Conservation (phyloP, 1,140 invertebrate species). For the Popillia japonica region DNA sequence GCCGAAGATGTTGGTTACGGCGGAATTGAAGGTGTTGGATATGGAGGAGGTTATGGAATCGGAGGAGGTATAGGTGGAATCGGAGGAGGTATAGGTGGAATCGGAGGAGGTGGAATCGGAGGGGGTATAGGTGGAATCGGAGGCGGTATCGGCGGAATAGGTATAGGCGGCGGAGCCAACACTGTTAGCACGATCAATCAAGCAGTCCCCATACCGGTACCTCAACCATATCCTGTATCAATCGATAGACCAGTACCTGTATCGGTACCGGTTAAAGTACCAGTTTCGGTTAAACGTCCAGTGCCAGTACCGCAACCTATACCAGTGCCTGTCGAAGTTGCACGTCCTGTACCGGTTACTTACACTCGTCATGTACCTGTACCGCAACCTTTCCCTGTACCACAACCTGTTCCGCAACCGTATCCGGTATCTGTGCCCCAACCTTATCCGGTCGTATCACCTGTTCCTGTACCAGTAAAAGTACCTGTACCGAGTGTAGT, state of each 20-base stretch:
- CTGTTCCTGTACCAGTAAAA: slow-evolving; percentile 48
- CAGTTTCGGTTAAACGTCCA: slow-evolving; percentile 53
- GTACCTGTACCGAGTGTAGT: slow-evolving; percentile 44
- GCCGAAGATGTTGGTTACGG: slow-evolving; percentile 43
- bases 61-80: slow-evolving; percentile 33
- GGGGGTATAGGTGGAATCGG: slow-evolving; percentile 42
- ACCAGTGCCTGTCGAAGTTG: slow-evolving; percentile 44
- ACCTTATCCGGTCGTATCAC: slow-evolving; percentile 43
- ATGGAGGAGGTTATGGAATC: background rate
- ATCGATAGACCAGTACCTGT: slow-evolving; percentile 58
- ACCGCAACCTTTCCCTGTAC: slow-evolving; percentile 49
- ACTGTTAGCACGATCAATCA: slow-evolving; percentile 47
- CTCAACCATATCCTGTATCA: slow-evolving; percentile 60
- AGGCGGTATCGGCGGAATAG: slow-evolving; percentile 43
- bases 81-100: slow-evolving; percentile 44
- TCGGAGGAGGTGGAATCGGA: slow-evolving; percentile 37
- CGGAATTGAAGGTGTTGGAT: slow-evolving; percentile 41
- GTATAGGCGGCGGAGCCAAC: slow-evolving; percentile 33
- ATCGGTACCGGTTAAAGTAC: slow-evolving; percentile 56
- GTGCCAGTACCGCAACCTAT: slow-evolving; percentile 52
- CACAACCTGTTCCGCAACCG: slow-evolving; percentile 46
- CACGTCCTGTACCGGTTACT: slow-evolving; percentile 50
- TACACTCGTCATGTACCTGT: slow-evolving; percentile 51
- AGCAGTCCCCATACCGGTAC: slow-evolving; percentile 54
- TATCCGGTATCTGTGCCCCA: slow-evolving; percentile 42